Conservation (phyloP, 1,140 invertebrate species). For the Apis dorsata region DNA sequence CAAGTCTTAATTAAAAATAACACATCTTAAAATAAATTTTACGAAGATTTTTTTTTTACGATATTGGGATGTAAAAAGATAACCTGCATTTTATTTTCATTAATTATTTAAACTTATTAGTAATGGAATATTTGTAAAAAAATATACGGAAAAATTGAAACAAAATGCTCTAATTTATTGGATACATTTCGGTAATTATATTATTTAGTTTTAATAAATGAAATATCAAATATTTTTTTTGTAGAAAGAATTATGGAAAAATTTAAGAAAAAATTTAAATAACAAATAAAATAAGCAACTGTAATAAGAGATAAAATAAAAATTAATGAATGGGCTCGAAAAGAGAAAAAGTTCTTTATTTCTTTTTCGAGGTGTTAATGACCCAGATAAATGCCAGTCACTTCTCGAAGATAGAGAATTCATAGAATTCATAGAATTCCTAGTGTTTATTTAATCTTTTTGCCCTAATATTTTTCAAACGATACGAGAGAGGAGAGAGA, state of each 20-base stretch:
- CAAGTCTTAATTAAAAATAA: too few species aligned
- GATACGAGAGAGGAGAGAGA: too few species aligned
- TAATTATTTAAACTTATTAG: too few species aligned
- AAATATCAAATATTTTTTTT: neutral
- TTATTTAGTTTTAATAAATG: too few species aligned
- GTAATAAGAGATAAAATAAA: neutral
- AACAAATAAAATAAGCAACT: neutral
- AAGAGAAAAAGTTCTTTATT: neutral
- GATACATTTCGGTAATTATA: neutral
- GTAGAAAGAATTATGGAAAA: neutral
- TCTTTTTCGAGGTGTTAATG: slow-evolving; percentile 35
- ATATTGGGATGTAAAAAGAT: too few species aligned
- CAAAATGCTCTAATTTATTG: neutral
- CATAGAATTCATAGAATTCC: slow-evolving; percentile 25
- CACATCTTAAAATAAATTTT: too few species aligned
- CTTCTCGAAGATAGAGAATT: slow-evolving; percentile 14
- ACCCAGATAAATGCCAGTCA: slow-evolving; percentile 40
- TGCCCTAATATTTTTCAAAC: slow-evolving; percentile 39
- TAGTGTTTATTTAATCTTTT: neutral
- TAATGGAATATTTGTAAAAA: too few species aligned
- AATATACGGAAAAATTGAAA: too few species aligned
- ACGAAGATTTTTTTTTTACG: too few species aligned
- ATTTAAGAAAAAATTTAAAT: neutral
- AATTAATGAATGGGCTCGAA: neutral
- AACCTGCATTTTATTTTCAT: too few species aligned